Evolutionary conservation across 2,888 invertebrate species (phyloP), one percentile per base, ranked within the genome.

Genomic region (Metacarcinus magister): DNA sequence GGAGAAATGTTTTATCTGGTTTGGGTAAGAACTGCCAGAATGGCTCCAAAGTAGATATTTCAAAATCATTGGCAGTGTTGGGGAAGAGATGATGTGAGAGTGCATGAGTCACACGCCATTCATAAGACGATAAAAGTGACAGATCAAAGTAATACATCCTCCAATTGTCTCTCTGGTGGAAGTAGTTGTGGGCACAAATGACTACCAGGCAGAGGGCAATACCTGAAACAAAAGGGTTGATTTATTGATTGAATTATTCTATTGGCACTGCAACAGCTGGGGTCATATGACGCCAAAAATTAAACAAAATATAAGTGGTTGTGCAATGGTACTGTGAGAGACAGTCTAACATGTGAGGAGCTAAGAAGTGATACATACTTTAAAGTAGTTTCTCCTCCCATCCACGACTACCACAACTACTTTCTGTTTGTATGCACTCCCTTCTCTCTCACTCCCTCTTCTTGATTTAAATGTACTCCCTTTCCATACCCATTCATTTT

Each of bases 61-160:
- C 98, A 96, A 98, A 97, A 97, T 99, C 99, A 97, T 98, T 98
- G 4, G 98, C 97, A 0, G 99, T 98, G 97, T 99, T 99, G 0
- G 99, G 98, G 97, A 98, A 98, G 13, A 98, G 97, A 97, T 99
- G 99, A 97, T 99, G 99, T 67, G 98, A 98, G 89, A 99, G 97
- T 0, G 98, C 98, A 97, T 99, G 99, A 0, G 98, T 98, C 82
- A 99, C 98, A 96, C 99, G 98, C 98, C 98, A 99, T 97, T 98
- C 98, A 97, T 98, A 98, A 97, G 95, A 98, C 2, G 98, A 98
- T 98, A 98, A 98, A 97, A 98, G 97, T 32, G 98, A 98, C 96
- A 99, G 97, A 97, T 99, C 98, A 97, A 98, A 98, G 96, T 98
- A 98, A 97, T 98, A 98, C 98, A 98, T 98, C 96, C 98, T 98